Base-by-base conservation (phyloP, 2,113 vertebrate species). In the Calyptomena viridis region DNA sequence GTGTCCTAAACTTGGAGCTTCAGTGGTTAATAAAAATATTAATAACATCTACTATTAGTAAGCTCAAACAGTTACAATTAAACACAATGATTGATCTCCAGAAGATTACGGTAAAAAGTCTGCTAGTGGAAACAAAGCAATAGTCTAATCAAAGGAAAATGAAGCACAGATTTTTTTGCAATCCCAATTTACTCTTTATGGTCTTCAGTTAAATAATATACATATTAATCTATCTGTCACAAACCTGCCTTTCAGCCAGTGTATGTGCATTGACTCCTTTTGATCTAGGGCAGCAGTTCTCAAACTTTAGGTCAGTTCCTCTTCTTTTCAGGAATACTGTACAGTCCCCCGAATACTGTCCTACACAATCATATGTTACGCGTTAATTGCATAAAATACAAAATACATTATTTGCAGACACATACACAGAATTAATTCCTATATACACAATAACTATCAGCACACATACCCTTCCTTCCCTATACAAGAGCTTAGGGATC, bases 231-330 rank as follows among this genome's bases (percentile, higher is more conserved):
- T 74, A 89, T 64, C 68, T 85, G 69, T 64, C 78, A 91, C 37
- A 88, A 87, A 72, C 79, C 39, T 88, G 68, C 75, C 75, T 84
- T 89, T 93, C 60, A 82, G 82, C 55, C 86, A 89, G 87, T 94
- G 86, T 89, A 42, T 80, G 73, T 82, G 80, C 83, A 87, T 84
- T 84, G 90, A 84, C 56, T 90, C 91, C 74, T 72, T 91, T 66
- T 67, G 55, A 92, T 37, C 93, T 92, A 96, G 93, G 80, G 91
- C 95, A 97, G 94, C 96, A 97, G 89, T 92, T 97, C 91, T 96
- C 94, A 84, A 95, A 95, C 56, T 84, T 89, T 5, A 92, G 40
- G 67, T 78, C 73, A 89, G 39, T 56, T 89, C 55, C 37, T 88
- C 59, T 64, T 90, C 39, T 91, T 75, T 73, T 74, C 76, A 90